A percentile compares a stretch with the other conserved stretches of the same genome.
These are phyloP conservation scores for Lasioglossum figueresi DNA, from an alignment of 2,888 invertebrate species.

Conservation along the genomic window DNA sequence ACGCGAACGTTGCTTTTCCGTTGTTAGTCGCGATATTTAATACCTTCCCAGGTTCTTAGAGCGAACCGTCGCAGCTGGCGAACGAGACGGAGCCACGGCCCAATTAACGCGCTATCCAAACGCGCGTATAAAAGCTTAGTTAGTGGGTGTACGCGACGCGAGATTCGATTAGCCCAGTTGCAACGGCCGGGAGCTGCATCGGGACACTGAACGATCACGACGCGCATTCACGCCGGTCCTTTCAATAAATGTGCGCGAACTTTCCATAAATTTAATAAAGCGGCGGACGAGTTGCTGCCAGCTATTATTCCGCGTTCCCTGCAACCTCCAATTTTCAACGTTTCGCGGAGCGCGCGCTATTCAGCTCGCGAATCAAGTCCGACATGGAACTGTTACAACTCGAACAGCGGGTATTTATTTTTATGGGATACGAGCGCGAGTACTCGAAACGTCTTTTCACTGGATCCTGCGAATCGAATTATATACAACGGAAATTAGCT, in stretches of 20 bases:
- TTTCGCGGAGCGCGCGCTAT: neutral
- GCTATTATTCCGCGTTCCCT: conserved; percentile 6
- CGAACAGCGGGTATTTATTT: neutral
- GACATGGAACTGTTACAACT: neutral
- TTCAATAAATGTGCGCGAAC: conserved; percentile 34
- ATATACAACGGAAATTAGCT: neutral
- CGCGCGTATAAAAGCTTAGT: conserved; percentile 70
- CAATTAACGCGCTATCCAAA: conserved; percentile 60
- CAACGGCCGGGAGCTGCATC: conserved; percentile 57
- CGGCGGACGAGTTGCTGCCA: conserved; percentile 13
- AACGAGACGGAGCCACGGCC: conserved; percentile 59
- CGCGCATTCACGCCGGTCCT: conserved; percentile 50
- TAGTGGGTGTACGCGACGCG: conserved; percentile 60
- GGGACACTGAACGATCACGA: conserved; percentile 59
- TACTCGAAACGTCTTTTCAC: neutral
- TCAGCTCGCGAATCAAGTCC: neutral
- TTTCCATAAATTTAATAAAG: conserved; percentile 53
- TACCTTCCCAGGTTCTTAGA: conserved; percentile 9
- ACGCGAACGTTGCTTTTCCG: neutral
- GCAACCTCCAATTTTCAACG: neutral
- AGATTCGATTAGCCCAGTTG: conserved; percentile 71
- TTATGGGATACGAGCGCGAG: neutral
- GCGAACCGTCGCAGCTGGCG: conserved; percentile 3
- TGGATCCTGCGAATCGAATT: neutral
- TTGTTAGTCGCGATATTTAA: neutral